phyloP scores from a whole-genome alignment of 2,797 vertebrate genomes.

The Epinephelus awoara region DNA sequence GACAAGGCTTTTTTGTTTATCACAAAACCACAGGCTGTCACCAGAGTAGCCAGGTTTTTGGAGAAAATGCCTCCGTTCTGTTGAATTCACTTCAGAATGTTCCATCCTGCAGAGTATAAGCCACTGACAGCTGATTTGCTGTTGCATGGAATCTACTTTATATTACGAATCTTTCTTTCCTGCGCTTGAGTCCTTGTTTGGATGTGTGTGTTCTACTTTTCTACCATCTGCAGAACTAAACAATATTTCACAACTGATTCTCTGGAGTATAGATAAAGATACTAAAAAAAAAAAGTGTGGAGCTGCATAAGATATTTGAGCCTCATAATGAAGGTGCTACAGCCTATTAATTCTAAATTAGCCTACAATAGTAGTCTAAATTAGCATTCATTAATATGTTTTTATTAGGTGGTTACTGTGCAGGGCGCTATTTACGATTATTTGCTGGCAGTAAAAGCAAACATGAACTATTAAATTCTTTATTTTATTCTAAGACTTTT shows the following conservation, averaged over 20 bases:
- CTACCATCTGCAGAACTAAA: slow-evolving; percentile 1
- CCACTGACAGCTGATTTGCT: slow-evolving; percentile 21
- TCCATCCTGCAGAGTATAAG: slow-evolving; percentile 22
- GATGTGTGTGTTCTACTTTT: not conserved
- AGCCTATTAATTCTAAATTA: no score
- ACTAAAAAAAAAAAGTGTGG: no score
- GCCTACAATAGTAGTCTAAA: no score
- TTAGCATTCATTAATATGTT: no score
- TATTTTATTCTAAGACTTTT: no score
- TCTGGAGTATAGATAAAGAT: not conserved
- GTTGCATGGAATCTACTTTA: slow-evolving; percentile 9
- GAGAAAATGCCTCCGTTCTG: slow-evolving; percentile 6
- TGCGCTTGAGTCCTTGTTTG: slow-evolving; percentile 1
- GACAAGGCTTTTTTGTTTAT: slow-evolving; percentile 35
- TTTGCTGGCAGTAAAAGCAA: no score
- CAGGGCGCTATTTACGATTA: no score
- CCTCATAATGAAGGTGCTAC: no score
- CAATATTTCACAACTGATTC: slow-evolving; percentile 6
- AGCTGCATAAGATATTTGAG: no score
- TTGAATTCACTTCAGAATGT: slow-evolving; percentile 12
- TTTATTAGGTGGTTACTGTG: no score
- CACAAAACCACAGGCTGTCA: slow-evolving; percentile 31
- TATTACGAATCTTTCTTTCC: not conserved
- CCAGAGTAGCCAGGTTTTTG: slow-evolving; percentile 1
- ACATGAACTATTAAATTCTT: no score